These are phyloP conservation scores for Plutomurus gul DNA, from an alignment of 1,140 invertebrate species.

Conservation along the genomic window DNA sequence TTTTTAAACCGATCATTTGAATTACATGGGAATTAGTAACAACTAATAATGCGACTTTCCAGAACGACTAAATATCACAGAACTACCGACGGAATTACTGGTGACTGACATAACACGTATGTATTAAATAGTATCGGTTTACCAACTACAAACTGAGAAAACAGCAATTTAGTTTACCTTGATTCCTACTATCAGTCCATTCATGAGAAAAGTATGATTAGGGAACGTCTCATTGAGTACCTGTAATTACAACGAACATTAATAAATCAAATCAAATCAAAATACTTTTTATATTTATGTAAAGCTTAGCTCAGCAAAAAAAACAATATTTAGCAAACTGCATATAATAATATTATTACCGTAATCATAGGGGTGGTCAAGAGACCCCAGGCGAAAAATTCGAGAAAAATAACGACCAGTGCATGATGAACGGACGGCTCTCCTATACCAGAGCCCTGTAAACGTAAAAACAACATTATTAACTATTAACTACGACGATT, in stretches of 20 bases:
- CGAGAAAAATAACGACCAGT: slow-evolving; percentile 97
- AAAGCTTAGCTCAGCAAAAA: background rate
- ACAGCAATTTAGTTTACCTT: slow-evolving; percentile 67
- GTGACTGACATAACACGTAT: too few species aligned
- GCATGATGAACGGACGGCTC: slow-evolving; percentile 97
- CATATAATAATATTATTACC: slow-evolving; percentile 65
- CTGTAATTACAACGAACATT: slow-evolving; percentile 60
- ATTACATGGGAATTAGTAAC: too few species aligned
- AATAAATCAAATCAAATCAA: slow-evolving; percentile 15
- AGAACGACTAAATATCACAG: too few species aligned
- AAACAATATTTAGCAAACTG: background rate
- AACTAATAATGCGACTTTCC: too few species aligned
- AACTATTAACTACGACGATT: background rate
- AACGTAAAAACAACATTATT: slow-evolving; percentile 54
- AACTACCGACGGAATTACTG: too few species aligned
- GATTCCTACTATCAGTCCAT: slow-evolving; percentile 98
- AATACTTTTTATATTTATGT: background rate
- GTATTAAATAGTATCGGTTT: too few species aligned
- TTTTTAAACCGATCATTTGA: too few species aligned
- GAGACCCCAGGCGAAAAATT: slow-evolving; percentile 99
- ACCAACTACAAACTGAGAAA: too few species aligned
- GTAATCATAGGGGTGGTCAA: slow-evolving; percentile 97
- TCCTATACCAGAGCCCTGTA: slow-evolving; percentile 81
- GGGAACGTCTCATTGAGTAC: slow-evolving; percentile 96
- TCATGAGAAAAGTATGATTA: slow-evolving; percentile 98